Conservation (phyloP, 2,797 vertebrate species). For the Hapalemur alaotrensis region DNA sequence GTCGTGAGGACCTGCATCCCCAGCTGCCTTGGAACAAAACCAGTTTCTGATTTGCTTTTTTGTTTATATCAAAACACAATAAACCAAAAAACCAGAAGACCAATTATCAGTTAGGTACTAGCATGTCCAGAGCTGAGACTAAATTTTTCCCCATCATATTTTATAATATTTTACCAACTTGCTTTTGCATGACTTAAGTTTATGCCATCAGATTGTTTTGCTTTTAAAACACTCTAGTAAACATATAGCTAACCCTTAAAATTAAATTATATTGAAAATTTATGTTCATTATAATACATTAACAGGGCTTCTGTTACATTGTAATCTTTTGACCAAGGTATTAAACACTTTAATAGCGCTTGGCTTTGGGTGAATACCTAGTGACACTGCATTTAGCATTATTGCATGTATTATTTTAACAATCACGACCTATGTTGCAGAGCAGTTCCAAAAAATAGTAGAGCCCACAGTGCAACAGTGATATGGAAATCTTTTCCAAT, state of each 20-base stretch:
- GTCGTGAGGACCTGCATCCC: background rate
- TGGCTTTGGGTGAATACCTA: constrained; percentile 69
- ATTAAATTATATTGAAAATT: constrained; percentile 73
- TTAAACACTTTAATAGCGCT: constrained; percentile 61
- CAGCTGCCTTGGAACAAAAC: background rate
- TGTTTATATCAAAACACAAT: constrained; percentile 23
- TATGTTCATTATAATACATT: constrained; percentile 68
- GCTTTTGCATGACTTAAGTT: constrained; percentile 53
- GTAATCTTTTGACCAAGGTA: constrained; percentile 70
- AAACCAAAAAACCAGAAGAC: background rate
- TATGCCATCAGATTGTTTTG: constrained; percentile 35
- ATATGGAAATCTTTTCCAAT: background rate
- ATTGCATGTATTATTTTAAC: constrained; percentile 60
- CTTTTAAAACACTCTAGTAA: constrained; percentile 58
- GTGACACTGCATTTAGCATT: constrained; percentile 66
- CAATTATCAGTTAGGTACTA: constrained; percentile 35
- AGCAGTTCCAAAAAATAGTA: constrained; percentile 1
- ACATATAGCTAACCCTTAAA: constrained; percentile 70
- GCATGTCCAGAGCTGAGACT: background rate
- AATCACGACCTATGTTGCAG: constrained; percentile 55
- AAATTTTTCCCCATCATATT: background rate
- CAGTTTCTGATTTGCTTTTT: constrained; percentile 10
- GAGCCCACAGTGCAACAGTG: background rate
- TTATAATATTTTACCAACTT: constrained; percentile 59
- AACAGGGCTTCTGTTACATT: constrained; percentile 69